A percentile compares a stretch with the other conserved stretches of the same genome.
These are phyloP conservation scores for Cynoglossus semilaevis DNA, from an alignment of 2,113 vertebrate genomes.

Conservation along the genomic window DNA sequence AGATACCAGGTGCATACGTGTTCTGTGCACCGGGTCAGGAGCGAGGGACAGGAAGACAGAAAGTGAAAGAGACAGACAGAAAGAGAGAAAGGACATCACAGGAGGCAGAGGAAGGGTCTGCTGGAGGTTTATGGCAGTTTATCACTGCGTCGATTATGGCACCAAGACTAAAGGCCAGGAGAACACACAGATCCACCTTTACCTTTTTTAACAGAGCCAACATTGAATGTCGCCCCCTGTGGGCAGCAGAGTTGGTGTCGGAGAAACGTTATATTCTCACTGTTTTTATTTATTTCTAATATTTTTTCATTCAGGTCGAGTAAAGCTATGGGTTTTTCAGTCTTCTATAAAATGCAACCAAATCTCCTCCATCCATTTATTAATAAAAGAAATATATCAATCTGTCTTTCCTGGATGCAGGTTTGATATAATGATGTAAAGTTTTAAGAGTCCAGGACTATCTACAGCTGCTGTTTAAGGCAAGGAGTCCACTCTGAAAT, in stretches of 20 bases:
- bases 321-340: no score
- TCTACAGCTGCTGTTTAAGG: not conserved
- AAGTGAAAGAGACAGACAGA: slow-evolving; percentile 8
- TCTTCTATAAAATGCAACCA: no score
- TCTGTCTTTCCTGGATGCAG: no score
- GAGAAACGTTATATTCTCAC: slow-evolving; percentile 38
- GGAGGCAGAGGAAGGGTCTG: slow-evolving; percentile 52
- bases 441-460: not conserved
- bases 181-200: slow-evolving; percentile 19
- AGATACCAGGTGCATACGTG: slow-evolving; percentile 70
- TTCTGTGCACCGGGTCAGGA: slow-evolving; percentile 52
- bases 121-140: slow-evolving; percentile 50
- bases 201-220: slow-evolving; percentile 4
- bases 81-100: slow-evolving; percentile 30
- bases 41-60: slow-evolving; percentile 30
- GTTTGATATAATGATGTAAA: no score
- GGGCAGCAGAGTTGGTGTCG: slow-evolving; percentile 44
- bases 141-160: slow-evolving; percentile 54
- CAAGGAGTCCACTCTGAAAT: slow-evolving; percentile 15
- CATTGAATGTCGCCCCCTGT: no score
- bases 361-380: no score
- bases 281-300: slow-evolving; percentile 78
- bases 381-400: no score
- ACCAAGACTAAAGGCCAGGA: slow-evolving; percentile 41
- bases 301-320: slow-evolving; percentile 65